A percentile compares a stretch with the other conserved stretches of the same genome.
Conservation (phyloP, 2,797 vertebrate genomes). For the Melopsittacus undulatus region DNA sequence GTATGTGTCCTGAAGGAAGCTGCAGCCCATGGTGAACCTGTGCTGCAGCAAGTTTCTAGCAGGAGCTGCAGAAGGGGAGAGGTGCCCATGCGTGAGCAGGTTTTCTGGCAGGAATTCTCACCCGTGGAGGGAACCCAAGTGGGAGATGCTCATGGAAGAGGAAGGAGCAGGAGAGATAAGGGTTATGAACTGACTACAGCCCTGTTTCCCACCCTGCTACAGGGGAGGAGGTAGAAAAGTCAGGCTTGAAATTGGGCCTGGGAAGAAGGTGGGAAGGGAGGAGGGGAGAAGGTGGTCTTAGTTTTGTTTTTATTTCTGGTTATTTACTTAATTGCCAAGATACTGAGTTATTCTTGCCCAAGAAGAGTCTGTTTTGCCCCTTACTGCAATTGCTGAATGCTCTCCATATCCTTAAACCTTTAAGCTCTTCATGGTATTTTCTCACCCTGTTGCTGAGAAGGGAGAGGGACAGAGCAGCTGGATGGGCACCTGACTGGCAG, state of each 20-base stretch:
- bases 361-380: not conserved
- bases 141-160: not conserved
- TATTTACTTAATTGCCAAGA: not conserved
- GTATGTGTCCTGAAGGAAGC: not conserved
- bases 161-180: not conserved
- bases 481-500: not conserved
- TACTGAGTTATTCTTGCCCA: not conserved
- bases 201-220: not conserved
- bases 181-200: not conserved
- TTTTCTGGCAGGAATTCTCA: not conserved
- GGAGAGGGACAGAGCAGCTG: not conserved
- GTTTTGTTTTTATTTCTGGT: not conserved
- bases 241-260: not conserved
- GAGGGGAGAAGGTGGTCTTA: not conserved
- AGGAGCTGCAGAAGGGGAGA: not conserved
- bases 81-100: accelerated
- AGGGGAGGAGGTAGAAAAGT: not conserved
- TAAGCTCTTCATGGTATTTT: not conserved
- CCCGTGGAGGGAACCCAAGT: accelerated
- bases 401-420: not conserved
- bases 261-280: not conserved
- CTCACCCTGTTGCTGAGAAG: not conserved
- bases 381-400: not conserved
- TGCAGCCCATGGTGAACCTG: not conserved
- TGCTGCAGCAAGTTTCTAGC: not conserved